Evolutionary conservation across 2,888 invertebrate genomes (phyloP).

Genomic region (Ypsolopha sequella): DNA sequence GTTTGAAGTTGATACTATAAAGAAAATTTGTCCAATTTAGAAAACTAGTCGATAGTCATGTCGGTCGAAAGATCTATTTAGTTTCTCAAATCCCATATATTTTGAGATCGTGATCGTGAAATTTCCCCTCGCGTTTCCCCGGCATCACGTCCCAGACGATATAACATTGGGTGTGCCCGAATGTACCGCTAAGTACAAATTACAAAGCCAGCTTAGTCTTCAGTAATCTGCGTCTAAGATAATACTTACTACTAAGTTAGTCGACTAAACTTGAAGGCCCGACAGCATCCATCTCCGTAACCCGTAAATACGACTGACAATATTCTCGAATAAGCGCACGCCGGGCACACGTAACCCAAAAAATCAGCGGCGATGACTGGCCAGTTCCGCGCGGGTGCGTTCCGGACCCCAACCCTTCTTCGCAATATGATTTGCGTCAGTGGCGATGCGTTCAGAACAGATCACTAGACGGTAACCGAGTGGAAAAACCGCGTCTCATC

Average conservation of each 20-base stretch:
- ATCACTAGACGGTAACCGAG: constrained; percentile 67
- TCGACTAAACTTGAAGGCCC: too few relatives aligned
- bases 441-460: constrained; percentile 64
- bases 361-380: constrained; percentile 61
- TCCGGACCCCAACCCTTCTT: constrained; percentile 58
- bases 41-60: too few relatives aligned
- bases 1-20: too few relatives aligned
- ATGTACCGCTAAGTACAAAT: constrained; percentile 11
- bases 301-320: constrained; percentile 17
- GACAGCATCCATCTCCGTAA: constrained; percentile 1
- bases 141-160: too few relatives aligned
- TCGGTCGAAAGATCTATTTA: too few relatives aligned
- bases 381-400: constrained; percentile 33
- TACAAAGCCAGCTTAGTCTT: background rate
- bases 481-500: constrained; percentile 69
- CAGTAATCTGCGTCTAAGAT: constrained; percentile 3
- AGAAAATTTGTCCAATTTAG: too few relatives aligned
- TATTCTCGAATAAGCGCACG: constrained; percentile 16
- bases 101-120: too few relatives aligned
- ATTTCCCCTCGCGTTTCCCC: too few relatives aligned
- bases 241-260: too few relatives aligned
- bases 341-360: constrained; percentile 26
- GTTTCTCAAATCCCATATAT: too few relatives aligned
- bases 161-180: too few relatives aligned
- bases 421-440: constrained; percentile 70